Conservation (phyloP, 2,113 vertebrate genomes). For the pig (Sus scrofa) region T2T-Sscrofa CM000824.6:55716001-55716500, state of each 20-base stretch:
- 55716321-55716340: conserved; percentile 92
- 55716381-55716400: conserved; percentile 91
- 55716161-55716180: not conserved
- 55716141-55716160: not conserved
- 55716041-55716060: not conserved
- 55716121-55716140: not conserved
- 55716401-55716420: conserved; percentile 96
- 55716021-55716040: not conserved
- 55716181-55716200: not conserved
- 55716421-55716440: conserved; percentile 98
- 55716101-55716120: not conserved
- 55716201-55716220: not conserved
- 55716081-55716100: not conserved
- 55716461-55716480: conserved; percentile 87
- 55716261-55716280: conserved; percentile 83
- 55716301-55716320: conserved; percentile 97
- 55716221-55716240: not conserved
- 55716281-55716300: conserved; percentile 95
- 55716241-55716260: not conserved
- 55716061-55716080: not conserved
- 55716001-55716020: not conserved
- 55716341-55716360: conserved; percentile 95
- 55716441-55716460: conserved; percentile 97
- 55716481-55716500: not conserved
- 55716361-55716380: conserved; percentile 92